Base-by-base conservation (phyloP, 2,888 invertebrate species). In the Sarcophaga carnaria region DNA sequence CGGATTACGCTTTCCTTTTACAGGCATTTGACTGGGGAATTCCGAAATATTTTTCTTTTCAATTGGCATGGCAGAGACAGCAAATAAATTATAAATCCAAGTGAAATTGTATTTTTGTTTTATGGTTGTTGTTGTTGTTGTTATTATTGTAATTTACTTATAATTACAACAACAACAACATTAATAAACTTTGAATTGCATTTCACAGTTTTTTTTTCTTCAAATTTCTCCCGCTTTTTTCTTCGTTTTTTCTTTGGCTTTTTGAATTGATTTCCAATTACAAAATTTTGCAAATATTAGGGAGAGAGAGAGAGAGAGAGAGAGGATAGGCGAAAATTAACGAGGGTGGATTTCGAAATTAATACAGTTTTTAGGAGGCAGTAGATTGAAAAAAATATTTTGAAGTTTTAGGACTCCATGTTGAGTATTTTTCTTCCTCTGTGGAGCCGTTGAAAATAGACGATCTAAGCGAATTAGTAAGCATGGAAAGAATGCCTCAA, bases 41-140 rank as follows among this genome's bases (percentile, higher is more conserved):
- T 77, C 82, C 82, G 77, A 77, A 77, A 83, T 82, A 82, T 45
- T 76, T 82, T 62, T 17, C n/a, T 82, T 64, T 82, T 64, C 12
- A 14, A 54, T 54, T 17, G 54, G 17, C 54, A 22, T 6, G 37
- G 20, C 60, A 67, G 47, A 17, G 22, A 1, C 25, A 81, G 22
- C 45, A 70, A 70, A 62, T 37, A 69, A 81, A 63, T 76, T 67
- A 81, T 62, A 62, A 22, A 37, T 37, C 62, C 62, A 75, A 80
- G 69, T 81, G 69, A 81, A 75, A 75, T 81, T 75, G 27, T 75
- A 4, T 54, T 54, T 14, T 54, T 4, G 6, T 4, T 54, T 49
- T 14, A 14, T 12, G 17, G 17, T 54, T 54, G 54, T 49, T 14
- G 49, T 54, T 14, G 49, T 54, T 4, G 49, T 49, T 49, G 8